These are phyloP conservation scores for Poecilus cupreus DNA, from an alignment of 2,888 invertebrate genomes.

Conservation along the genomic window DNA sequence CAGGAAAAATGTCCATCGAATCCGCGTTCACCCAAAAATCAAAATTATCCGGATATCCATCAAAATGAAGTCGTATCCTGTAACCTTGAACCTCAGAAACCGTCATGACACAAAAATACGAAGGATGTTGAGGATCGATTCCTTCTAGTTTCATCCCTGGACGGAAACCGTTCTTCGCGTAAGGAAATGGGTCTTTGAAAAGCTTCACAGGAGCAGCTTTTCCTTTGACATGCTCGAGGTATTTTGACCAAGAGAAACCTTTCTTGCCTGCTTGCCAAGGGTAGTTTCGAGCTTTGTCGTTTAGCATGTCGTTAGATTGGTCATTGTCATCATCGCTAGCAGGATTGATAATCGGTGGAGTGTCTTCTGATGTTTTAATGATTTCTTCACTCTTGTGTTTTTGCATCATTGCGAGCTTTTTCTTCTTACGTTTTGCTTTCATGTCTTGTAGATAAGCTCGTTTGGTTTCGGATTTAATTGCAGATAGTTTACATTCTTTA, in stretches of 20 bases:
- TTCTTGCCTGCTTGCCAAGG: slow-evolving; percentile 83
- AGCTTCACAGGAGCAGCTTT: slow-evolving; percentile 85
- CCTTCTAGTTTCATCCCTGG: slow-evolving; percentile 95
- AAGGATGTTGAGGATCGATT: slow-evolving; percentile 93
- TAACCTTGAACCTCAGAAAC: slow-evolving; percentile 89
- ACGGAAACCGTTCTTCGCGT: slow-evolving; percentile 84
- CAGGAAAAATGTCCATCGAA: slow-evolving; percentile 92
- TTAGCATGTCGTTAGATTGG: slow-evolving; percentile 68
- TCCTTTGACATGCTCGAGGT: slow-evolving; percentile 83
- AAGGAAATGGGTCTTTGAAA: slow-evolving; percentile 87
- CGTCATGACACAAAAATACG: slow-evolving; percentile 90
- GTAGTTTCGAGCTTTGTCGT: slow-evolving; percentile 72
- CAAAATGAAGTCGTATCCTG: slow-evolving; percentile 91
- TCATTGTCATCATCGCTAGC: slow-evolving; percentile 69
- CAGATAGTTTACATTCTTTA: slow-evolving; percentile 78
- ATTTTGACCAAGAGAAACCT: slow-evolving; percentile 86
- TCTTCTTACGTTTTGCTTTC: slow-evolving; percentile 64
- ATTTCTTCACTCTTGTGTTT: slow-evolving; percentile 65
- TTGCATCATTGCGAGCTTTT: slow-evolving; percentile 67
- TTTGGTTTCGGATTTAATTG: slow-evolving; percentile 67
- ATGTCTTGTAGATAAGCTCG: slow-evolving; percentile 58
- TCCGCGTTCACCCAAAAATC: slow-evolving; percentile 97
- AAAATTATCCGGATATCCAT: slow-evolving; percentile 90
- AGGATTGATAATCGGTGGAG: background rate
- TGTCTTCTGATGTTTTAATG: background rate